Evolutionary conservation across 2,888 invertebrate genomes (phyloP), one percentile per base, ranked within the genome.

Genomic region (Synanthedon tipuliformis): DNA sequence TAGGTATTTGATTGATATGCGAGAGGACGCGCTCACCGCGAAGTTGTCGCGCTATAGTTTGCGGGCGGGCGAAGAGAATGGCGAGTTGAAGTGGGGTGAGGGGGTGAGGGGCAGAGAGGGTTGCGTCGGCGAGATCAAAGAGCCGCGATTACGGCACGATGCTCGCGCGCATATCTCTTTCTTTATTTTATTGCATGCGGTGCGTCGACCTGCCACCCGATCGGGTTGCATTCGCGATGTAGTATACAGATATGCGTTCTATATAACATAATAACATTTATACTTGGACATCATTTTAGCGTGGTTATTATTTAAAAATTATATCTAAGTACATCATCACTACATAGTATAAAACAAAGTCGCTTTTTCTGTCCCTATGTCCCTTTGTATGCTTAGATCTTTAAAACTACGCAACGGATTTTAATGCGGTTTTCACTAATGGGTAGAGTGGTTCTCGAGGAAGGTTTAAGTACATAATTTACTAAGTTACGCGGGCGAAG

Each of bases 41-140:
- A 34, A 34, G 10, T 34, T 34, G 34, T 34, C 34, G 34, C 1
- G 34, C 34, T 34, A 34, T 34, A 34, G 34, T 10, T 34, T 34
- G 34, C 34, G 34, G 34, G 34, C 34, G 34, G 34, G 34, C 34
- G 3, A 34, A 34, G 34, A 34, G 34, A 34, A 34, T 34, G 34
- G 34, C 7, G 34, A 34, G 34, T 34, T 34, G 60, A 63, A 66
- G 57, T 61, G 59, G 16, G 49, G 53, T 13, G 52, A 23, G 52
- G 53, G 27, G 53, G 51, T 8, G 41, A 11, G 41, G 41, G 10
- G 41, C 48, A n/a, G 45, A 15, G 45, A 12, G 45, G 45, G 45
- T 8, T n/a, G 15, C 34, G 40, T 56, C 77, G 82, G 81, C 63
- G 58, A 67, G 78, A 83, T 84, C 81, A 83, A 83, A 82, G 74